phyloP scores from a whole-genome alignment of 2,888 invertebrate species.

The Tenthredo mesomela region DNA sequence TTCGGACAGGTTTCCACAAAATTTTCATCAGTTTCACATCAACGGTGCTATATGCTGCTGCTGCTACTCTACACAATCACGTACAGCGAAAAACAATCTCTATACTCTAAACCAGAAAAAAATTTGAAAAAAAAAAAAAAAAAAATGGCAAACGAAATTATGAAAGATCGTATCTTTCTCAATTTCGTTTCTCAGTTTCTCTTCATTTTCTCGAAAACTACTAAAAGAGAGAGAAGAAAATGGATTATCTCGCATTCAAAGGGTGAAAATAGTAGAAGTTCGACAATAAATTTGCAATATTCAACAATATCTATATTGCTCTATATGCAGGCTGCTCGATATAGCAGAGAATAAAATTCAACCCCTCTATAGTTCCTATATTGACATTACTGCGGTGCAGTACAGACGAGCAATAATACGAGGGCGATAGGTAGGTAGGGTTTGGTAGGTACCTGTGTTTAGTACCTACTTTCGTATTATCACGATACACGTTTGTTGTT shows the following conservation, averaged over 20 bases:
- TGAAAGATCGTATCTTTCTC: background rate
- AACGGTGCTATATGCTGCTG: background rate
- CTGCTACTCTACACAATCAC: background rate
- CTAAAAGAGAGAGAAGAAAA: background rate
- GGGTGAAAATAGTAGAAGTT: background rate
- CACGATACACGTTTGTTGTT: background rate
- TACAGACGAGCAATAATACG: slow-evolving; percentile 3
- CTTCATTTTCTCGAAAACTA: background rate
- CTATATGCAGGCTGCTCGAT: background rate
- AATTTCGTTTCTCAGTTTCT: background rate
- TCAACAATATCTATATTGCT: too few species aligned
- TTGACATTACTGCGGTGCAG: background rate
- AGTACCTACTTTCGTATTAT: slow-evolving; percentile 38
- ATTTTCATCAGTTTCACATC: slow-evolving; percentile 54
- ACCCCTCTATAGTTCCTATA: background rate
- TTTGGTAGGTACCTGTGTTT: background rate
- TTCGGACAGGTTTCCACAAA: slow-evolving; percentile 23
- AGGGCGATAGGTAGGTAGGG: background rate
- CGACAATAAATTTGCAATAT: background rate
- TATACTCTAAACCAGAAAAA: background rate
- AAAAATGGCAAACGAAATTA: background rate
- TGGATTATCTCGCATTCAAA: background rate
- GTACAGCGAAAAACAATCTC: background rate
- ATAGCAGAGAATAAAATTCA: background rate
- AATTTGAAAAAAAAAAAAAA: background rate